Conservation (phyloP, 2,113 vertebrate genomes). For the Urocitellus parryii region DNA sequence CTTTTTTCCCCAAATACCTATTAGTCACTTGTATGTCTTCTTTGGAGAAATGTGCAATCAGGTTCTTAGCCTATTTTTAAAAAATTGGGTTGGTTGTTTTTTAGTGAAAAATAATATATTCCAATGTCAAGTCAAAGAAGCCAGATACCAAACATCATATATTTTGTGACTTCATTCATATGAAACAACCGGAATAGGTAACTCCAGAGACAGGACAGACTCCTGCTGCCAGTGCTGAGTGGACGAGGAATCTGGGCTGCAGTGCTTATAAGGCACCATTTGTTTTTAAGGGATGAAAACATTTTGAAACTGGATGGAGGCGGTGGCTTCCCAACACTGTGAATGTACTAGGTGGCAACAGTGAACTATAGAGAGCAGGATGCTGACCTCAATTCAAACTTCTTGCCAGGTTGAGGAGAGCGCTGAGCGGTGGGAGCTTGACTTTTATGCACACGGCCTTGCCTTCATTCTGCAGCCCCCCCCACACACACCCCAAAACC, state of each 20-base stretch:
- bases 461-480: too few species aligned
- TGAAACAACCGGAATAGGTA: background rate
- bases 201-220: background rate
- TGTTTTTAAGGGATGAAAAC: background rate
- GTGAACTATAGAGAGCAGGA: too few species aligned
- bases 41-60: background rate
- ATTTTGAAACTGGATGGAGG: background rate
- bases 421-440: too few species aligned
- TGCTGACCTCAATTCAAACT: too few species aligned
- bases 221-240: too few species aligned
- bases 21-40: too few species aligned
- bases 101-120: background rate
- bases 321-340: too few species aligned
- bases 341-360: background rate
- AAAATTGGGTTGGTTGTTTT: background rate
- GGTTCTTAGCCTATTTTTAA: background rate
- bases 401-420: too few species aligned
- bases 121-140: background rate
- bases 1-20: background rate
- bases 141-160: background rate
- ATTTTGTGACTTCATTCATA: background rate
- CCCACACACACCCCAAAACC: too few species aligned
- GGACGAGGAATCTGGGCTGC: rapidly evolving
- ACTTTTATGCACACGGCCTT: too few species aligned
- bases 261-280: background rate